phyloP scores from a whole-genome alignment of 37 sponge, comb jelly and placozoan species.

The Mnemiopsis leidyi region DNA sequence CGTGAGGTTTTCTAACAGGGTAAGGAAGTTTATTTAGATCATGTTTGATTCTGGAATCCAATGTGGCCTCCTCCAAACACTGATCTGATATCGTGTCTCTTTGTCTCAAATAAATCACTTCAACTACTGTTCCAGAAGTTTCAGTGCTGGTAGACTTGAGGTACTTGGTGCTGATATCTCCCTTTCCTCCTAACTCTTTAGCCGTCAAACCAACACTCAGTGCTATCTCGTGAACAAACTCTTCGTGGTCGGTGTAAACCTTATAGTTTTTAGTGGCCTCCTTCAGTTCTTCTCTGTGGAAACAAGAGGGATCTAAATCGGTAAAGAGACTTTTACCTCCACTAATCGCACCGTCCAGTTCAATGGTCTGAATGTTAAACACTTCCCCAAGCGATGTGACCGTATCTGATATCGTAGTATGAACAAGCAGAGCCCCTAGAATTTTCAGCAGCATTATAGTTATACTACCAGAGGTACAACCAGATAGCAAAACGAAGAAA shows the following conservation, averaged over 20 bases:
- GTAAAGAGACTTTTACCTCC: neutral
- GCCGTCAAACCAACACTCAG: neutral
- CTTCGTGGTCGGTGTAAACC: constrained; percentile 5
- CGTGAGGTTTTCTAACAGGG: constrained; percentile 1
- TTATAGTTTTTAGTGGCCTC: neutral
- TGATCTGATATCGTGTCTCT: constrained; percentile 8
- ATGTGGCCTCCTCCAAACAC: neutral
- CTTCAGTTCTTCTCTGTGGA: neutral
- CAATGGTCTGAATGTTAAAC: neutral
- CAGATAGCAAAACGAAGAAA: too few relatives aligned
- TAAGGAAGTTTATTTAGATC: neutral
- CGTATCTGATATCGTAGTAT: too few relatives aligned
- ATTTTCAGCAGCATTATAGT: too few relatives aligned
- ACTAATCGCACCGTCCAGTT: neutral
- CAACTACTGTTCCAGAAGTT: neutral
- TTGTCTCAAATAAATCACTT: neutral
- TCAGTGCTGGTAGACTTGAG: neutral
- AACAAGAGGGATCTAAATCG: neutral
- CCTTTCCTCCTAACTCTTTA: constrained; percentile 29
- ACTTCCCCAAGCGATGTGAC: neutral
- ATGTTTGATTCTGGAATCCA: neutral
- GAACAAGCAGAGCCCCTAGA: too few relatives aligned
- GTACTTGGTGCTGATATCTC: neutral
- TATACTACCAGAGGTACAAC: too few relatives aligned
- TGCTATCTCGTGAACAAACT: constrained; percentile 25